These are phyloP conservation scores for Gallinago stenura DNA, from an alignment of 2,797 vertebrate genomes.

Conservation along the genomic window DNA sequence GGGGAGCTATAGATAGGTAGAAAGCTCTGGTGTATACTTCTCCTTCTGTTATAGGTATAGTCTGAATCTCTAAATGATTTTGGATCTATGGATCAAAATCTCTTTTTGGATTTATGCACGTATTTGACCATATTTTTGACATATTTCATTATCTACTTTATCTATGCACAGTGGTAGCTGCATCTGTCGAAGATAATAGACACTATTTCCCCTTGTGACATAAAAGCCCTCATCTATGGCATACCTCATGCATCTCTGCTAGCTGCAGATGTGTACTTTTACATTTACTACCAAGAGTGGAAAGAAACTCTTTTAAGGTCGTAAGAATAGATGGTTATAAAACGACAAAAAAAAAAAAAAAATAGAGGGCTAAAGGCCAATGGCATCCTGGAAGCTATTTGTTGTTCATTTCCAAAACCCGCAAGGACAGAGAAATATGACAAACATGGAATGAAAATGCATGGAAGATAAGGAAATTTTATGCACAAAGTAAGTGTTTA, in stretches of 20 bases:
- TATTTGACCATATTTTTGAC: neutral
- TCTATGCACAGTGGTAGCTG: neutral
- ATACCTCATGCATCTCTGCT: neutral
- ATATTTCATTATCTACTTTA: neutral
- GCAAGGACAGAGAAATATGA: neutral
- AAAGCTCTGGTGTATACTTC: neutral
- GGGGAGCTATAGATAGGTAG: neutral
- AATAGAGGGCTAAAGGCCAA: neutral
- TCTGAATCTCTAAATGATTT: neutral
- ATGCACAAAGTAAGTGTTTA: constrained; percentile 1
- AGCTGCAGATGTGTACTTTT: neutral
- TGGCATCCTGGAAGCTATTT: neutral
- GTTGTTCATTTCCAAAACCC: constrained; percentile 12
- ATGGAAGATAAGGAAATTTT: constrained; percentile 1
- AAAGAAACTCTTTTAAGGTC: neutral
- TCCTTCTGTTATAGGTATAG: neutral
- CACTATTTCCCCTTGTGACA: neutral
- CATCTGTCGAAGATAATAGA: neutral
- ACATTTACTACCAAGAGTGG: neutral
- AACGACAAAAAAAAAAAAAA: neutral
- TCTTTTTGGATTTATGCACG: neutral
- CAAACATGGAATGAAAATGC: neutral
- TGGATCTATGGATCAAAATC: neutral
- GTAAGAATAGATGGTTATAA: neutral
- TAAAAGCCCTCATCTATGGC: neutral